Percentiles rank a stretch among this genome's conserved stretches.
Conservation (phyloP, 2,113 vertebrate genomes). For the Myiopsitta monachus region DNA sequence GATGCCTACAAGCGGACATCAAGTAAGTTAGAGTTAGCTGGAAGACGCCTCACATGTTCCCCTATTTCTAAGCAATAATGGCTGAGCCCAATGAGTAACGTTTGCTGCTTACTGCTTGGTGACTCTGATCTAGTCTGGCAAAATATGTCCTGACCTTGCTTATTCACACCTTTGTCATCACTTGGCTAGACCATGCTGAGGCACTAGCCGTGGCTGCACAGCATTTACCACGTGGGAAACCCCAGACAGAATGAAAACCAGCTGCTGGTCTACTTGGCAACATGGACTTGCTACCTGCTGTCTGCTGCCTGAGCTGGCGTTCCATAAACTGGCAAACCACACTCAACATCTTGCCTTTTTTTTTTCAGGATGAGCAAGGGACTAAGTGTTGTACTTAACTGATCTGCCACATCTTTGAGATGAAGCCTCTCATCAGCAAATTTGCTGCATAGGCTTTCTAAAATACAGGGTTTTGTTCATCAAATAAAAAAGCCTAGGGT, state of each 20-base stretch:
- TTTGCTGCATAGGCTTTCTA: background rate
- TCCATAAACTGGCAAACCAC: background rate
- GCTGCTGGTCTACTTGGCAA: slow-evolving; percentile 15
- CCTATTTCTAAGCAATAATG: slow-evolving; percentile 38
- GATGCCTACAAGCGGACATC: slow-evolving; percentile 20
- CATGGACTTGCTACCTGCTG: background rate
- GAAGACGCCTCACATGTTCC: slow-evolving; percentile 27
- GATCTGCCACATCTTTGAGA: background rate
- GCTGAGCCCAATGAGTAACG: slow-evolving; percentile 54
- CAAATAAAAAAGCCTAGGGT: background rate
- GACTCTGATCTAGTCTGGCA: background rate
- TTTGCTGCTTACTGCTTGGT: slow-evolving; percentile 6
- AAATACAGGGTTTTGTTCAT: background rate
- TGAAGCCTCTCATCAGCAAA: background rate
- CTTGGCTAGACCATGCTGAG: background rate
- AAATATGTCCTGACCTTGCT: background rate
- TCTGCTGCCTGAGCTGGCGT: background rate
- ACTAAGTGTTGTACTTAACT: background rate
- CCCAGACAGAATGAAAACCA: background rate
- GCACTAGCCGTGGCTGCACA: background rate
- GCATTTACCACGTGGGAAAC: background rate
- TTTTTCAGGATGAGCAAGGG: background rate
- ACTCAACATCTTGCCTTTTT: rapidly evolving
- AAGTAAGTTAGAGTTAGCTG: background rate
- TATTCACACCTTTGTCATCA: slow-evolving; percentile 63